These are phyloP conservation scores for Conus betulinus DNA, from an alignment of 1,140 invertebrate species.

Conservation along the genomic window DNA sequence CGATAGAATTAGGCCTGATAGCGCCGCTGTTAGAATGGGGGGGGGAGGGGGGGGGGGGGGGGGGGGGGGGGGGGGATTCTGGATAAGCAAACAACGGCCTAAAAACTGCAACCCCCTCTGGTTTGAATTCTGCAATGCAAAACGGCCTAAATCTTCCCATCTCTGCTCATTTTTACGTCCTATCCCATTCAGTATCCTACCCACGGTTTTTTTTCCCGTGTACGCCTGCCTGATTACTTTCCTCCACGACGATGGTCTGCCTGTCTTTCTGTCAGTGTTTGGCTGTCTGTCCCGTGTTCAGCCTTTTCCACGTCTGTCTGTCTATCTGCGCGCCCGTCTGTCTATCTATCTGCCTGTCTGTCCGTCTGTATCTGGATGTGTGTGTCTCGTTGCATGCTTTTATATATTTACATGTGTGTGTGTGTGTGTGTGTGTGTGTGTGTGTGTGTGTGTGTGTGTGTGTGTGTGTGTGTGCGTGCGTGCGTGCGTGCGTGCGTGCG, in stretches of 20 bases:
- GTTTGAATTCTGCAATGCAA: no score
- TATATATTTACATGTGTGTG: not conserved
- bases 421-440: constrained; percentile 19
- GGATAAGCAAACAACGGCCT: no score
- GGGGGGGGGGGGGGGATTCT: no score
- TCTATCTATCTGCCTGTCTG: not conserved
- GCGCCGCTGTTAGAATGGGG: no score
- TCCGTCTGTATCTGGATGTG: not conserved
- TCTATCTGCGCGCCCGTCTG: not conserved
- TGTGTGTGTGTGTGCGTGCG: not conserved
- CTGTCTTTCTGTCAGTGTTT: not conserved
- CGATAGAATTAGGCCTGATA: no score
- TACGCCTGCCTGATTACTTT: no score
- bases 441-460: constrained; percentile 17
- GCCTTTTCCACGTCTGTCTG: not conserved
- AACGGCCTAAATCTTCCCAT: not conserved
- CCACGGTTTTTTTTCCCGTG: no score
- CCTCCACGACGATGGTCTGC: not conserved
- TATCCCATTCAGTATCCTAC: not conserved
- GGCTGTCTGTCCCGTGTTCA: not conserved
- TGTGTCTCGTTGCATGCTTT: not conserved
- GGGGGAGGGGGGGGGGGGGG: no score
- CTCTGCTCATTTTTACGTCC: not conserved
- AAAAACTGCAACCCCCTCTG: no score
- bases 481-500: not conserved